Conservation (phyloP, 2,113 vertebrate genomes). For the Genyomyrus donnyi region DNA sequence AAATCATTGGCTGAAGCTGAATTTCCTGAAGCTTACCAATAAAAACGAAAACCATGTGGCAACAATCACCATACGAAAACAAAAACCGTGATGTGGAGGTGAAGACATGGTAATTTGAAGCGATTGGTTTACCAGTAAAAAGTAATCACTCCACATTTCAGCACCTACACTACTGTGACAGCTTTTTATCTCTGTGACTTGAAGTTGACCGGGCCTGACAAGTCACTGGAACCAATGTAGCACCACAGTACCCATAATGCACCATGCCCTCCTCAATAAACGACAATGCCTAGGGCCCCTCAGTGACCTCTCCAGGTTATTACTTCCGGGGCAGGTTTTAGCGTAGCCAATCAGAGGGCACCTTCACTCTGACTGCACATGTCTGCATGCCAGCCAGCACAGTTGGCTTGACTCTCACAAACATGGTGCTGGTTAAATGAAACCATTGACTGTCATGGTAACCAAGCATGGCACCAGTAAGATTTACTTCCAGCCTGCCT, state of each 20-base stretch:
- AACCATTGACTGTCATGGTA: constrained; percentile 2
- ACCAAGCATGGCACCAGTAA: not conserved
- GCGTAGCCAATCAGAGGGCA: not conserved
- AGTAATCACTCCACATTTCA: not conserved
- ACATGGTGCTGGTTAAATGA: not conserved
- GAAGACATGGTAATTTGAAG: not conserved
- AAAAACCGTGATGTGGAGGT: not conserved
- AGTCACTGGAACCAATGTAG: not conserved
- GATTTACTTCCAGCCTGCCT: not conserved
- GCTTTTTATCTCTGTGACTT: not conserved
- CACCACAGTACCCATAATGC: not conserved
- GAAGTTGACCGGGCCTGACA: not conserved
- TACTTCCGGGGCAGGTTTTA: not conserved
- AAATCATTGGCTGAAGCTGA: not conserved
- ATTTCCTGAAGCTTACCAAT: not conserved
- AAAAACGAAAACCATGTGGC: not conserved
- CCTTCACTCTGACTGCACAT: not conserved
- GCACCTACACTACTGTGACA: not conserved
- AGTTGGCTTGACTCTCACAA: not conserved
- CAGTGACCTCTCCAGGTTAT: not conserved
- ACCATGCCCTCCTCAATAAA: not conserved
- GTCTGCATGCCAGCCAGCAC: not conserved
- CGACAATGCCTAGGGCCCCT: not conserved
- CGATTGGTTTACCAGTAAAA: not conserved
- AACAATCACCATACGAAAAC: not conserved